Conservation (phyloP, 2,113 vertebrate genomes). For the Chaetodon auriga region DNA sequence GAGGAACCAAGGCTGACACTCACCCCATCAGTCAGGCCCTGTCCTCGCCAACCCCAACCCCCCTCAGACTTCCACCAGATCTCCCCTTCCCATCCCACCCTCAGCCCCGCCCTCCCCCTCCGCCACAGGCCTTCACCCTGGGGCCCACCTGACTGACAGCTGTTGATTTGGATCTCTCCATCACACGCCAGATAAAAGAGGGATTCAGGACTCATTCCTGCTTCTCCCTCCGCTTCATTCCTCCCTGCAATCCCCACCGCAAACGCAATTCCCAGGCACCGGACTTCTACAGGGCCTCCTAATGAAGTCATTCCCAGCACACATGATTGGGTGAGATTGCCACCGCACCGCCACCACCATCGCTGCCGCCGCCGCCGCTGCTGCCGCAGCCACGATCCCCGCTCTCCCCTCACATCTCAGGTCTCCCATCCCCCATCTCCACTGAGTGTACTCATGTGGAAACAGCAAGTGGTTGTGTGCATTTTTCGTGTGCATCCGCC, state of each 20-base stretch:
- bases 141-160: constrained; percentile 78
- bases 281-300: constrained; percentile 69
- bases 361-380: background rate
- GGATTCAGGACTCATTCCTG: constrained; percentile 74
- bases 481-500: constrained; percentile 36
- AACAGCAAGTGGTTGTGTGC: constrained; percentile 71
- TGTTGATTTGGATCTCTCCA: constrained; percentile 81
- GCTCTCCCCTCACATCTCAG: constrained; percentile 18
- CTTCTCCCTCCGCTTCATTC: constrained; percentile 26
- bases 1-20: constrained; percentile 41
- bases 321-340: constrained; percentile 80
- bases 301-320: constrained; percentile 81
- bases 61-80: constrained; percentile 21
- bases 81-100: constrained; percentile 20
- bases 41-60: constrained; percentile 7
- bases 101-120: background rate
- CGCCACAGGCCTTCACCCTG: constrained; percentile 68
- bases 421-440: constrained; percentile 58
- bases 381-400: constrained; percentile 21
- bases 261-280: constrained; percentile 71
- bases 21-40: constrained; percentile 61
- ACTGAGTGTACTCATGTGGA: constrained; percentile 67
- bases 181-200: constrained; percentile 76
- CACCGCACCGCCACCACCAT: background rate
- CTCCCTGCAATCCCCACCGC: constrained; percentile 45